Evolutionary conservation across 2,888 invertebrate genomes (phyloP).

Genomic region (Julus scandinavius): DNA sequence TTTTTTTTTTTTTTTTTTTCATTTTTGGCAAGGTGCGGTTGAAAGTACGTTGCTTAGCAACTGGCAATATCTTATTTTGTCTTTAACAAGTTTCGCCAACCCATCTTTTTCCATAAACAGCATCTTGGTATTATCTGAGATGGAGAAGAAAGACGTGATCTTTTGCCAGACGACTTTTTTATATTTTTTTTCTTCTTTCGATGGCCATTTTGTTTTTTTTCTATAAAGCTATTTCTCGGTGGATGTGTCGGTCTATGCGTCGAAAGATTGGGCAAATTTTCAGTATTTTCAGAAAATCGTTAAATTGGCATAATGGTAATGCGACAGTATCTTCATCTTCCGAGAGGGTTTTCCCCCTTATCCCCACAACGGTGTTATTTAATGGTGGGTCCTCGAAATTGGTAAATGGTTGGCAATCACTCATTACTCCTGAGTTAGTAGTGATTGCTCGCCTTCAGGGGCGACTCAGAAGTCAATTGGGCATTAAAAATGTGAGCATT

Average conservation of each 20-base stretch:
- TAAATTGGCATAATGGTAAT: not conserved
- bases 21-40: not conserved
- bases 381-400: not conserved
- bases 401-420: not conserved
- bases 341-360: not conserved
- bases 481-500: conserved; percentile 19
- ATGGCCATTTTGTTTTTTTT: not conserved
- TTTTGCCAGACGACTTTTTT: not conserved
- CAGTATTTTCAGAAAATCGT: not conserved
- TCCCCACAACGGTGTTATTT: not conserved
- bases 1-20: no score
- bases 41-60: not conserved
- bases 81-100: conserved; percentile 16
- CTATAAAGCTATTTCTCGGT: not conserved
- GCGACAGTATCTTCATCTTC: no score
- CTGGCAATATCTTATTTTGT: not conserved
- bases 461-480: not conserved
- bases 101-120: conserved; percentile 34
- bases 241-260: not conserved
- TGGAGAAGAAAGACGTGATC: not conserved
- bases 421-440: not conserved
- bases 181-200: not conserved
- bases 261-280: conserved; percentile 24
- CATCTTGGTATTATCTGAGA: not conserved
- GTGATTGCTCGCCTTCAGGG: conserved; percentile 4